phyloP scores from a whole-genome alignment of 2,888 invertebrate species.

The Cremastinae sp. region DNA sequence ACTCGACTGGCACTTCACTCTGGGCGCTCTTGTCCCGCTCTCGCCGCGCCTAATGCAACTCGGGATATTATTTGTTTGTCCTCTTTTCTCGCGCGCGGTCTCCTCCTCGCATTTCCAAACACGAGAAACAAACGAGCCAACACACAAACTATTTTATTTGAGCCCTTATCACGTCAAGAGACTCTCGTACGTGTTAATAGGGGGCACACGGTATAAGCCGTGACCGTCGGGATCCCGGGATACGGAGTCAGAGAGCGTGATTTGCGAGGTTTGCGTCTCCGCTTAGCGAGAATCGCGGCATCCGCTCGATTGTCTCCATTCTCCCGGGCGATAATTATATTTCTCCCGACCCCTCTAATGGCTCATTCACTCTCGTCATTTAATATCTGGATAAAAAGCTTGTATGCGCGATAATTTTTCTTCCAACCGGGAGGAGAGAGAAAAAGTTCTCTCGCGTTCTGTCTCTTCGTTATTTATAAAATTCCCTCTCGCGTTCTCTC shows the following conservation, averaged over 20 bases:
- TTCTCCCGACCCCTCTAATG: slow-evolving; percentile 76
- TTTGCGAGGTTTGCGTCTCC: slow-evolving; percentile 33
- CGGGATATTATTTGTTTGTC: slow-evolving; percentile 79
- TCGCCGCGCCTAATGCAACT: slow-evolving; percentile 70
- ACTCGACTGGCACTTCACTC: slow-evolving; percentile 47
- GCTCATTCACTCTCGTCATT: slow-evolving; percentile 74
- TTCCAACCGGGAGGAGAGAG: neutral
- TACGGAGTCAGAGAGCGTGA: slow-evolving; percentile 38
- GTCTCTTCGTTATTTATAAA: slow-evolving; percentile 66
- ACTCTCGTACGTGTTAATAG: neutral
- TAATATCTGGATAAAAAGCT: neutral
- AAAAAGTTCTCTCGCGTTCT: slow-evolving; percentile 27
- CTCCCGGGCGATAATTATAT: slow-evolving; percentile 77
- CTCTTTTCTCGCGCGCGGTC: slow-evolving; percentile 71
- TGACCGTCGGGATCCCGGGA: neutral
- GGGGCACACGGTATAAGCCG: neutral
- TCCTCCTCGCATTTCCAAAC: slow-evolving; percentile 61
- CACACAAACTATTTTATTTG: slow-evolving; percentile 57
- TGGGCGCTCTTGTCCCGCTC: slow-evolving; percentile 39
- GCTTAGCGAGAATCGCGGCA: slow-evolving; percentile 65
- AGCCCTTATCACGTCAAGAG: slow-evolving; percentile 37
- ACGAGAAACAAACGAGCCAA: slow-evolving; percentile 73
- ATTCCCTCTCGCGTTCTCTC: slow-evolving; percentile 56
- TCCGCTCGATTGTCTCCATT: slow-evolving; percentile 69
- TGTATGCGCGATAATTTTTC: slow-evolving; percentile 24